These are phyloP conservation scores for Himalopsyche kuldschensis DNA, from an alignment of 2,888 invertebrate species.

Conservation along the genomic window DNA sequence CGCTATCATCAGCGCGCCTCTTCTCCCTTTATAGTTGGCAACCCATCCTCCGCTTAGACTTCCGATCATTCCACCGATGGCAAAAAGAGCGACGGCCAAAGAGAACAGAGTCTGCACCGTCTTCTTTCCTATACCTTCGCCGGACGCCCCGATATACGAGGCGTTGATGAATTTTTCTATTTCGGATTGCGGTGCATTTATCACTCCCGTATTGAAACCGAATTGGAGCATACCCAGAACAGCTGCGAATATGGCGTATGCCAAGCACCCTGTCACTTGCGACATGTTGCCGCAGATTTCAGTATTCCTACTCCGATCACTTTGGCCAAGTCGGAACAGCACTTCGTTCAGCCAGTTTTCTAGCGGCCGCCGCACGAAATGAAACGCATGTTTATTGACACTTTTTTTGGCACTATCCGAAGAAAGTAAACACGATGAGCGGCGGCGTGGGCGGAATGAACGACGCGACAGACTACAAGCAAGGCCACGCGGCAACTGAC, in stretches of 20 bases:
- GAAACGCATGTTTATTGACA: not conserved
- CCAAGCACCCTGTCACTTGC: slow-evolving; percentile 62
- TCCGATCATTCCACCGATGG: slow-evolving; percentile 78
- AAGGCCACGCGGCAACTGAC: slow-evolving; percentile 33
- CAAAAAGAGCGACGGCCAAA: slow-evolving; percentile 74
- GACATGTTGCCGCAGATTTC: slow-evolving; percentile 18
- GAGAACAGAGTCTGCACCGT: slow-evolving; percentile 60
- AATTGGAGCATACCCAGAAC: slow-evolving; percentile 73
- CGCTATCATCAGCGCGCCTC: slow-evolving; percentile 67
- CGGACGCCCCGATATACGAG: slow-evolving; percentile 52
- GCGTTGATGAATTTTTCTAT: slow-evolving; percentile 66
- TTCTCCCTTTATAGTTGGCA: slow-evolving; percentile 70
- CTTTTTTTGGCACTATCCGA: not conserved
- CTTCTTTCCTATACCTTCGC: slow-evolving; percentile 45
- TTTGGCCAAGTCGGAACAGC: not conserved
- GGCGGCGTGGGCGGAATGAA: slow-evolving; percentile 12
- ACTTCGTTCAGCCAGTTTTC: not conserved
- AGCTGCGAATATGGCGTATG: slow-evolving; percentile 66
- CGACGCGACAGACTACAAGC: slow-evolving; percentile 13
- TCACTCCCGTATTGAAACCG: slow-evolving; percentile 72
- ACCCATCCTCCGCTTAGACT: slow-evolving; percentile 75
- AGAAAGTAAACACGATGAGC: not conserved
- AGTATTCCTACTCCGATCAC: not conserved
- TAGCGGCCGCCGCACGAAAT: not conserved
- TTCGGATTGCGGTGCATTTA: slow-evolving; percentile 66